Percentiles rank a stretch among this genome's conserved stretches.
These are phyloP conservation scores for Siphonodentalium dalli DNA, from an alignment of 2,888 invertebrate species.

Conservation along the genomic window DNA sequence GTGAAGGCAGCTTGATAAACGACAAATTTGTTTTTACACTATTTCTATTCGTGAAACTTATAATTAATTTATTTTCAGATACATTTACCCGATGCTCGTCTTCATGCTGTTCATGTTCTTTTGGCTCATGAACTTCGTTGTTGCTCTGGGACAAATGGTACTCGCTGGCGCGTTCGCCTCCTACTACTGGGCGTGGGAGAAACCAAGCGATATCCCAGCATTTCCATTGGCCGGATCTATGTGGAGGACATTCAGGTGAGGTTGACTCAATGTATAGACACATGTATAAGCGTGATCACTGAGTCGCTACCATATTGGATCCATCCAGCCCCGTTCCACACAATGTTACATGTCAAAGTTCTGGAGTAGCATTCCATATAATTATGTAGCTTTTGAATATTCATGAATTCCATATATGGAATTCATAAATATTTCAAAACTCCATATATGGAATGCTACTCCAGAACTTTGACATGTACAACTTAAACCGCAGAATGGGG, in stretches of 20 bases:
- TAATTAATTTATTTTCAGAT: slow-evolving; percentile 34
- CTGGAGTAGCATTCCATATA: too few species aligned
- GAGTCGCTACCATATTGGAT: neutral
- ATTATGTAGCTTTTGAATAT: too few species aligned
- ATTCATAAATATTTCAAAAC: too few species aligned
- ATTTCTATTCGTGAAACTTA: neutral
- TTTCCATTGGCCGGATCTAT: slow-evolving; percentile 81
- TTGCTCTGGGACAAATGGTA: slow-evolving; percentile 87
- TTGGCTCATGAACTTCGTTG: slow-evolving; percentile 91
- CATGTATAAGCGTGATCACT: neutral
- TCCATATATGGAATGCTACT: too few species aligned
- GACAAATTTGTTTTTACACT: too few species aligned
- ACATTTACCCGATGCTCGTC: slow-evolving; percentile 53
- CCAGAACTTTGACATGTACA: too few species aligned
- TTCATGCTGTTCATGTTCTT: slow-evolving; percentile 69
- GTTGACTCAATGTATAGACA: neutral
- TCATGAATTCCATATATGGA: too few species aligned
- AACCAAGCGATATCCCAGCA: slow-evolving; percentile 78
- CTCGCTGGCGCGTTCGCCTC: slow-evolving; percentile 74
- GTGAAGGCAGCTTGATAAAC: too few species aligned
- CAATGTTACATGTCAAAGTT: neutral
- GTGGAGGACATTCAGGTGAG: slow-evolving; percentile 68
- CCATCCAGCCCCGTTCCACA: neutral
- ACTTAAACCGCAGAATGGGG: too few species aligned
- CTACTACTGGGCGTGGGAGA: slow-evolving; percentile 93